Percentiles rank a stretch among this genome's conserved stretches.
These are phyloP conservation scores for Rhinopomastus cyanomelas DNA, from an alignment of 2,113 vertebrate species.

Conservation along the genomic window DNA sequence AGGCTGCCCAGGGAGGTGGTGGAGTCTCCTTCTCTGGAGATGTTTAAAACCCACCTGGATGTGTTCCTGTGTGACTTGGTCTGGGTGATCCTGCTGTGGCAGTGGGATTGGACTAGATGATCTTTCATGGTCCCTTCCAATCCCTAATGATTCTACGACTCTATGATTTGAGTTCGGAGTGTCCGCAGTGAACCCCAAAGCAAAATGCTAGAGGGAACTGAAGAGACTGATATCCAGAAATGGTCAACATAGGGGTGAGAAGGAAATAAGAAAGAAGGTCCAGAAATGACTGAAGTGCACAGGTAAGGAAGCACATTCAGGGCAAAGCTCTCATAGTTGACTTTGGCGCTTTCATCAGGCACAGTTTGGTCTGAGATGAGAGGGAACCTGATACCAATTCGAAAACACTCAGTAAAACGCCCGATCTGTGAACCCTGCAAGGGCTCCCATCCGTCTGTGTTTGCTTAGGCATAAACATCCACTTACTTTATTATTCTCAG, in stretches of 20 bases:
- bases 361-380: background rate
- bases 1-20: no score
- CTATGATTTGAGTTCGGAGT: background rate
- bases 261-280: background rate
- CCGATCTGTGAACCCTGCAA: background rate
- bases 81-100: no score
- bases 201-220: background rate
- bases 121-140: no score
- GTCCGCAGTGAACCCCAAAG: background rate
- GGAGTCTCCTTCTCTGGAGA: no score
- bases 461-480: background rate
- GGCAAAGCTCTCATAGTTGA: background rate
- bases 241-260: background rate
- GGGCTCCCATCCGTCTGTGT: background rate
- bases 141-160: no score
- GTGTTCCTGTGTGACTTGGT: no score
- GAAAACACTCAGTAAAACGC: background rate
- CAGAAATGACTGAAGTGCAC: background rate
- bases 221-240: background rate
- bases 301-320: background rate
- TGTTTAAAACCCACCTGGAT: no score
- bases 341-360: background rate
- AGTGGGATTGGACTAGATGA: no score
- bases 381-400: background rate
- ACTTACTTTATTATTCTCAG: background rate